These are phyloP conservation scores for Stegana nigrithorax DNA, from an alignment of 2,888 invertebrate genomes.

Conservation along the genomic window DNA sequence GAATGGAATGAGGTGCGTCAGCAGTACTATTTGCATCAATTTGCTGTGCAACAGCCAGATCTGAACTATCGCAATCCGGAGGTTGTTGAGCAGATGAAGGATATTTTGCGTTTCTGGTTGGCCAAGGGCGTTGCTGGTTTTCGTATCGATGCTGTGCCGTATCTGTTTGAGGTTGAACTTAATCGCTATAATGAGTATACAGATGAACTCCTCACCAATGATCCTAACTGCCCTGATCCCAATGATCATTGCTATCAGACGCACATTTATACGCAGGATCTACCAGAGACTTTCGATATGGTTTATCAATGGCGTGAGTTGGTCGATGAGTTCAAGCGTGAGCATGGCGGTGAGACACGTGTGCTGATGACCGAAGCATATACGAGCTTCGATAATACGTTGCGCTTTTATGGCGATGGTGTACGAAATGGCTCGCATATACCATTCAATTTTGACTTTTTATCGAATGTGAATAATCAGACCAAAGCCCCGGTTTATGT, in stretches of 20 bases:
- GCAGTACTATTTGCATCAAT: slow-evolving; percentile 77
- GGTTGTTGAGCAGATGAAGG: slow-evolving; percentile 71
- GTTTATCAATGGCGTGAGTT: slow-evolving; percentile 72
- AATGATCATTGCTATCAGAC: slow-evolving; percentile 71
- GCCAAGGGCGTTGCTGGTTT: slow-evolving; percentile 85
- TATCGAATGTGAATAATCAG: slow-evolving; percentile 68
- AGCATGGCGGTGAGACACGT: slow-evolving; percentile 66
- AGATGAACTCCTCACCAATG: slow-evolving; percentile 71
- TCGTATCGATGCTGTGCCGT: slow-evolving; percentile 76
- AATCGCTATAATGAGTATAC: slow-evolving; percentile 60
- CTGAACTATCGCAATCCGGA: slow-evolving; percentile 73
- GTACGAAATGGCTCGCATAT: slow-evolving; percentile 71
- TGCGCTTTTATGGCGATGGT: slow-evolving; percentile 73
- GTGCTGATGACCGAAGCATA: slow-evolving; percentile 76
- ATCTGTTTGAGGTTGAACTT: slow-evolving; percentile 59
- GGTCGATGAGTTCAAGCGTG: slow-evolving; percentile 69
- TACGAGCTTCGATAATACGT: slow-evolving; percentile 71
- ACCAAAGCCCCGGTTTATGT: slow-evolving; percentile 62
- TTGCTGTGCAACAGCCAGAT: slow-evolving; percentile 74
- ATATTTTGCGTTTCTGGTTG: slow-evolving; percentile 81
- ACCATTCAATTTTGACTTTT: slow-evolving; percentile 77
- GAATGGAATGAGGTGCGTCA: slow-evolving; percentile 71
- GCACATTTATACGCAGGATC: slow-evolving; percentile 74
- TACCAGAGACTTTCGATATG: slow-evolving; percentile 73
- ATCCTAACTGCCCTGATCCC: slow-evolving; percentile 65